Conservation (phyloP, 1,140 invertebrate genomes). For the Ips nitidus region DNA sequence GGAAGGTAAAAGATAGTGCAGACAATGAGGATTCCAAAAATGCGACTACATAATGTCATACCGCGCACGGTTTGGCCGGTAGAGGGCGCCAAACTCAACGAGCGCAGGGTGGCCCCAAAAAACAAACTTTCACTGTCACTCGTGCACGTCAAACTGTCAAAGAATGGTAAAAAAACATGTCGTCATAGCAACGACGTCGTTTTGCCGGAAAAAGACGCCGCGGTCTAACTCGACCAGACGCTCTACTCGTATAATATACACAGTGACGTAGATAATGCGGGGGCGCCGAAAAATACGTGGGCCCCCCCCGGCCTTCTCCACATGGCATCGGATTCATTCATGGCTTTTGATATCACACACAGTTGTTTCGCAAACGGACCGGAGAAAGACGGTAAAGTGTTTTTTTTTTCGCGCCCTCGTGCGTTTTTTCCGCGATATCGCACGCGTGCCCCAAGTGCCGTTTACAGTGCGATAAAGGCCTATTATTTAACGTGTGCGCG, state of each 20-base stretch:
- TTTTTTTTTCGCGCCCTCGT: slow-evolving; percentile 9
- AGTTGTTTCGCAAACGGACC: slow-evolving; percentile 29
- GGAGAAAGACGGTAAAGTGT: slow-evolving; percentile 1
- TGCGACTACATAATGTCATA: too few relatives aligned
- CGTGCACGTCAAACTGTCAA: too few relatives aligned
- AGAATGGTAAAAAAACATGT: not conserved
- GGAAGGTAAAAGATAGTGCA: too few relatives aligned
- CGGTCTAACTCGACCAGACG: slow-evolving; percentile 18
- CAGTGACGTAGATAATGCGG: slow-evolving; percentile 21
- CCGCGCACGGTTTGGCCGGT: too few relatives aligned
- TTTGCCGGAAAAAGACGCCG: slow-evolving; percentile 1
- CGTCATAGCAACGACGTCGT: slow-evolving; percentile 30
- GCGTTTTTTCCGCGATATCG: slow-evolving; percentile 15
- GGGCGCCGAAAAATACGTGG: slow-evolving; percentile 27
- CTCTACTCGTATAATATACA: not conserved
- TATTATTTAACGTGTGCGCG: slow-evolving; percentile 1
- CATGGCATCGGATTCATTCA: slow-evolving; percentile 30
- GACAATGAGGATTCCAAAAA: too few relatives aligned
- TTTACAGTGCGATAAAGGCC: not conserved
- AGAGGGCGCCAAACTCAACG: too few relatives aligned
- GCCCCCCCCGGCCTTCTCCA: slow-evolving; percentile 4
- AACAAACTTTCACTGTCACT: too few relatives aligned
- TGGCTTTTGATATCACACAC: slow-evolving; percentile 30
- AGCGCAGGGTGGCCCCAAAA: too few relatives aligned
- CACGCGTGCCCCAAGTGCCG: not conserved